Base-by-base conservation (phyloP, 2,113 vertebrate genomes). In the Aythya baeri region DNA sequence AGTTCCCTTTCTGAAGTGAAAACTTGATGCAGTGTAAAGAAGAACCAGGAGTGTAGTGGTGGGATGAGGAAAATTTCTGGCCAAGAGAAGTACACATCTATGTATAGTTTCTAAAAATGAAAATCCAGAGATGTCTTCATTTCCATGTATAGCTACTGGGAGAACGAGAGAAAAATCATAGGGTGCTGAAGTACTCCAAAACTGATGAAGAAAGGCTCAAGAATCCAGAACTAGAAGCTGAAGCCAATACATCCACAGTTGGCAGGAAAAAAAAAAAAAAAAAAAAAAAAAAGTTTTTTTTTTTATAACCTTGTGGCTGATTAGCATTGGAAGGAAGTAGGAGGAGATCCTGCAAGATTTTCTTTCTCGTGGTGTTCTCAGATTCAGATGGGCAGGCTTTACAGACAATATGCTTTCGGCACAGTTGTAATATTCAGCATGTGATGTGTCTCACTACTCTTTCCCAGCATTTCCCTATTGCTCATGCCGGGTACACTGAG, bases 381-480 rank as follows among this genome's bases (percentile, higher is more conserved):
- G 21, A 7, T 57, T n/a, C 1, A 3, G 8, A 20, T 57, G 4
- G 6, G 68, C 74, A 71, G 66, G 27, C 13, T 55, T 5, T 26
- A 22, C 20, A 68, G 68, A 20, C 4, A 2, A 57, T 5, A 18
- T 12, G 29, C 15, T 72, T 54, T 70, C 52, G 38, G 65, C 1
- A 3, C 73, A 50, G 44, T 31, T 6, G 0, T 46, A 25, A 46
- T 9, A 29, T 57, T 41, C 0, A 0, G 29, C 0, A 8, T 17
- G 62, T 34, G 43, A 74, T 38, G 22, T 29, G 62, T 26, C 22
- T 66, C 7, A 0, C 17, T 59, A 14, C 10, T 83, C 52, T 62
- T 54, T 13, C 50, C 41, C 46, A 9, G 32, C 2, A 5, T 54
- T 54, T 84, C 66, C 22, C 52, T 38, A 4, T 75, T 59, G 38